These are phyloP conservation scores for Hyperopisus bebe DNA, from an alignment of 2,113 vertebrate genomes.

Conservation along the genomic window DNA sequence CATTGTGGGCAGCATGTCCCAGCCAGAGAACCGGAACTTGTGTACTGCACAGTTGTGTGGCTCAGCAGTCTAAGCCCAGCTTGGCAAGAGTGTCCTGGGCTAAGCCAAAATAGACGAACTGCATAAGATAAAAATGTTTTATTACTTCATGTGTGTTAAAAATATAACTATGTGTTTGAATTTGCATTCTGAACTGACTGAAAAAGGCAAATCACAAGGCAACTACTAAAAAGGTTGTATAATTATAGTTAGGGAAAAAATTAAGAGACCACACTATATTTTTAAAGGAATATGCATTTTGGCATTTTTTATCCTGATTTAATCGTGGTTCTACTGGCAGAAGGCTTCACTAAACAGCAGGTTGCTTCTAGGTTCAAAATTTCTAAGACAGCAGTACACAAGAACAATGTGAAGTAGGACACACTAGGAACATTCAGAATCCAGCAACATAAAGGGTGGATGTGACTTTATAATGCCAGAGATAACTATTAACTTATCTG, in stretches of 20 bases:
- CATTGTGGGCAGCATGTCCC: neutral
- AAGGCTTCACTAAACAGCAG: neutral
- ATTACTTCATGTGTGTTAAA: constrained; percentile 4
- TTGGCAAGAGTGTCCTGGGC: neutral
- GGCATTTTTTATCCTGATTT: neutral
- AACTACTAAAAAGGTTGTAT: neutral
- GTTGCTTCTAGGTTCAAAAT: neutral
- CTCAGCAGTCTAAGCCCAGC: neutral
- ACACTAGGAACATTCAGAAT: neutral
- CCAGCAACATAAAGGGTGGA: neutral
- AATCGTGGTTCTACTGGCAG: neutral
- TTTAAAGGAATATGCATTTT: neutral
- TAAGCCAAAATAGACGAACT: neutral
- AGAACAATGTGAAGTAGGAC: neutral
- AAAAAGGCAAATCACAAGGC: neutral
- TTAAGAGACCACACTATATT: neutral
- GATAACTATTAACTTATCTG: neutral
- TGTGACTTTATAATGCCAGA: neutral
- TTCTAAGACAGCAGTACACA: neutral
- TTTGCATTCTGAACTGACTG: neutral
- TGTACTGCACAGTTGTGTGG: constrained; percentile 3
- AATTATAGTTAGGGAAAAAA: neutral
- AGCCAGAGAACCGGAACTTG: neutral
- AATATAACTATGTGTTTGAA: neutral
- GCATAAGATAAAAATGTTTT: neutral